phyloP scores from a whole-genome alignment of 2,113 vertebrate genomes.

The Sylvietta virens region DNA sequence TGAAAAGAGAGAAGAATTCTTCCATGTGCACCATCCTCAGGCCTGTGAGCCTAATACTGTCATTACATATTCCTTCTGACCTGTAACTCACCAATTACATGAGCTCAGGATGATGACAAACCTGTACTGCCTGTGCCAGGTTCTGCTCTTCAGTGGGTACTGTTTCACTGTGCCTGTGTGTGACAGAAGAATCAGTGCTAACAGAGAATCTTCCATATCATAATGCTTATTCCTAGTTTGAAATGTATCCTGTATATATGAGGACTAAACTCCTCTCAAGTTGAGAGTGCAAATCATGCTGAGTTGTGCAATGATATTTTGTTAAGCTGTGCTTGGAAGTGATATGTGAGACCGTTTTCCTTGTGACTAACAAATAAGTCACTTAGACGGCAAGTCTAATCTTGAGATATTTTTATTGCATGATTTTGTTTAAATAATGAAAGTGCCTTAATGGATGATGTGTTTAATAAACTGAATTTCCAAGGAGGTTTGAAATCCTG shows the following conservation, averaged over 20 bases:
- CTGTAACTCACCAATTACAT: background rate
- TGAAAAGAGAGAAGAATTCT: background rate
- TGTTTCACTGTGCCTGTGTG: background rate
- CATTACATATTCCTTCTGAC: background rate
- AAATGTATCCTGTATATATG: background rate
- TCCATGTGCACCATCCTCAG: background rate
- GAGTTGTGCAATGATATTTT: background rate
- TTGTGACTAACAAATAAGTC: background rate
- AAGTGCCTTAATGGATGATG: constrained; percentile 30
- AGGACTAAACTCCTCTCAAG: background rate
- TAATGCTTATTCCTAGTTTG: background rate
- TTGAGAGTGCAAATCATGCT: background rate
- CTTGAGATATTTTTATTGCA: constrained; percentile 15
- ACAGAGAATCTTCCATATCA: background rate
- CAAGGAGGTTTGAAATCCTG: constrained; percentile 9
- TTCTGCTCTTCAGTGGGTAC: background rate
- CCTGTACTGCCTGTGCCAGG: background rate
- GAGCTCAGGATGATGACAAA: background rate
- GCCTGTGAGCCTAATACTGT: background rate
- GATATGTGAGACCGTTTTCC: background rate
- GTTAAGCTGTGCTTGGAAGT: background rate
- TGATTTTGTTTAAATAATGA: constrained; percentile 35
- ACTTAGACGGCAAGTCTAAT: constrained; percentile 25
- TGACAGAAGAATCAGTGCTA: background rate
- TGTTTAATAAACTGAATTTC: constrained; percentile 21